These are phyloP conservation scores for Microplitis manilae DNA, from an alignment of 2,888 invertebrate species.

Conservation along the genomic window DNA sequence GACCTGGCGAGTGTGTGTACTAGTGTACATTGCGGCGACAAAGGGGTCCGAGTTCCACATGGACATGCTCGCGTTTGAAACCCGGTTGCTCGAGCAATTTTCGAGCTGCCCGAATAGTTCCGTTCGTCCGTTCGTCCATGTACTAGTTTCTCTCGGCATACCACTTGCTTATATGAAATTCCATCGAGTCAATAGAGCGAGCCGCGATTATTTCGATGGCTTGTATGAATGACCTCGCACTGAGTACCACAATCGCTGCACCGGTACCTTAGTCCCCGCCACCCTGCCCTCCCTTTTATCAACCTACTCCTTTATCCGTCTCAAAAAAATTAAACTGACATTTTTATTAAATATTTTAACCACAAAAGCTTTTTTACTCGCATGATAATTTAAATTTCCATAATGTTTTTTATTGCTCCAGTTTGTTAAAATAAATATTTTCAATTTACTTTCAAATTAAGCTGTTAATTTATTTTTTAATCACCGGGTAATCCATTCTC, in stretches of 20 bases:
- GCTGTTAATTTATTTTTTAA: not conserved
- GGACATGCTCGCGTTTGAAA: constrained; percentile 40
- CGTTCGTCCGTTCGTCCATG: not conserved
- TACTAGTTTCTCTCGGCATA: constrained; percentile 36
- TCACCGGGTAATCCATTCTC: too few species aligned
- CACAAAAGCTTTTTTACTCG: too few species aligned
- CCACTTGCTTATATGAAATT: constrained; percentile 53
- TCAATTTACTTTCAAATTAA: not conserved
- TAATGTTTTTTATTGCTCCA: too few species aligned
- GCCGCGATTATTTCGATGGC: constrained; percentile 48
- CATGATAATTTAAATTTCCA: too few species aligned
- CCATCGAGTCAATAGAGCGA: constrained; percentile 41
- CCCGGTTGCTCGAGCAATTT: constrained; percentile 51
- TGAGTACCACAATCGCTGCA: not conserved
- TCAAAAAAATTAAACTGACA: not conserved
- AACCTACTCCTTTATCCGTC: not conserved
- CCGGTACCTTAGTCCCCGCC: not conserved
- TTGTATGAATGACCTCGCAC: constrained; percentile 18
- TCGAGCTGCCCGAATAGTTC: constrained; percentile 52
- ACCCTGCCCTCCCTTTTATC: not conserved
- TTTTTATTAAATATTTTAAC: not conserved
- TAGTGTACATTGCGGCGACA: constrained; percentile 32
- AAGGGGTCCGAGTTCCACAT: constrained; percentile 44
- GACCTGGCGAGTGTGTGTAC: not conserved
- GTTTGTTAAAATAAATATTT: not conserved